Evolutionary conservation across 2,113 vertebrate species (phyloP).

Genomic region (Etheostoma cragini): DNA sequence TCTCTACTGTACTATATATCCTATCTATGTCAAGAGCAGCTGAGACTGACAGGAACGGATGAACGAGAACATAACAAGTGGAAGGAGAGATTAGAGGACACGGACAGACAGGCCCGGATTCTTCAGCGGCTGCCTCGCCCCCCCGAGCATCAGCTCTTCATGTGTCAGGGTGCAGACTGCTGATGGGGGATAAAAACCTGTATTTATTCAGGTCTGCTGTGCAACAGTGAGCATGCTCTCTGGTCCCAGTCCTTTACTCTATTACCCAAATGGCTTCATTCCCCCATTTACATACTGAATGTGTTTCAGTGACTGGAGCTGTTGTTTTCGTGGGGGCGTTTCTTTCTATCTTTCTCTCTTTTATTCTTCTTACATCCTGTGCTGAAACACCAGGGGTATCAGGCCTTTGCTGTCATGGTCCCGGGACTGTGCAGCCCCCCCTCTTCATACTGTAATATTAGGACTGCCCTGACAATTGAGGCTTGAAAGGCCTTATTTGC

Average conservation of each 20-base stretch:
- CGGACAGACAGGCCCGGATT: conserved; percentile 14
- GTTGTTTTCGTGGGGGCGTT: conserved; percentile 13
- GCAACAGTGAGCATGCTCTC: conserved; percentile 38
- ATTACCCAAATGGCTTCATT: conserved; percentile 48
- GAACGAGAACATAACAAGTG: conserved; percentile 18
- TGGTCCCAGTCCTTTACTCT: conserved; percentile 27
- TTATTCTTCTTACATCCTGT: neutral
- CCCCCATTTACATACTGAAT: conserved; percentile 39
- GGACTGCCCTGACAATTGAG: neutral
- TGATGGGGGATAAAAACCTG: conserved; percentile 45
- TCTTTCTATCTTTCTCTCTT: neutral
- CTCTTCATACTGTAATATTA: neutral
- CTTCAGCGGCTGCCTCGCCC: neutral
- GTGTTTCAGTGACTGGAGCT: conserved; percentile 3
- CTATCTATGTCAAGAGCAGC: neutral
- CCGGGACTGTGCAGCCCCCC: neutral
- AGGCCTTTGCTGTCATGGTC: neutral
- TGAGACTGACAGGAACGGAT: conserved; percentile 2
- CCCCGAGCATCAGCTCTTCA: conserved; percentile 18
- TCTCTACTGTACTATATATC: too few relatives aligned
- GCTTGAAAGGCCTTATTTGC: neutral
- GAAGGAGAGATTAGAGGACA: conserved; percentile 18
- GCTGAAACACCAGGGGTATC: neutral
- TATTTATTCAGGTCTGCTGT: conserved; percentile 39
- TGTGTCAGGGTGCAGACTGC: conserved; percentile 5